Evolutionary conservation across 2,113 vertebrate genomes (phyloP).

Genomic region (Pristiophorus japonicus): DNA sequence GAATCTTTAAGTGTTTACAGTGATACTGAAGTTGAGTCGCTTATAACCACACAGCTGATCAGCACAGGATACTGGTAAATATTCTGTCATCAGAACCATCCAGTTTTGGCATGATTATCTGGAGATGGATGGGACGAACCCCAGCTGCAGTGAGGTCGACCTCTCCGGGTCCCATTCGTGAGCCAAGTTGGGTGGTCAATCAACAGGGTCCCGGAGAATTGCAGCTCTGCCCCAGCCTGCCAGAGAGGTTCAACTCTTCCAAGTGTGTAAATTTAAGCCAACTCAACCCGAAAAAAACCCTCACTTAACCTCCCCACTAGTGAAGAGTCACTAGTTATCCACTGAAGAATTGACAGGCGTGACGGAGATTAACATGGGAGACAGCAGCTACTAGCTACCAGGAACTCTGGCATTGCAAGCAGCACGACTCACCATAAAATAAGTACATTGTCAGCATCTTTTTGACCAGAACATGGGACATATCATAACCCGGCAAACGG

Average conservation of each 20-base stretch:
- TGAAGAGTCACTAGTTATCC: background rate
- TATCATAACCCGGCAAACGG: background rate
- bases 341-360: background rate
- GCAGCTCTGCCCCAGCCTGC: background rate
- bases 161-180: background rate
- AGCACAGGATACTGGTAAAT: background rate
- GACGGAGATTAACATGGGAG: background rate
- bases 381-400: background rate
- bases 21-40: background rate
- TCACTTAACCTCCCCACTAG: background rate
- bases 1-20: background rate
- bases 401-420: background rate
- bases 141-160: background rate
- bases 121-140: background rate
- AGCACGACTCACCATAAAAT: background rate
- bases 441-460: background rate
- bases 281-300: background rate
- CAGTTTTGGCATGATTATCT: background rate
- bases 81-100: background rate
- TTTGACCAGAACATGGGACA: background rate
- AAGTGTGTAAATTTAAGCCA: background rate
- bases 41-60: background rate
- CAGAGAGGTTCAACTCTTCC: background rate
- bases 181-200: background rate
- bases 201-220: background rate